Conservation (phyloP, 2,888 invertebrate species). For the Drosophila mayaguana region DNA sequence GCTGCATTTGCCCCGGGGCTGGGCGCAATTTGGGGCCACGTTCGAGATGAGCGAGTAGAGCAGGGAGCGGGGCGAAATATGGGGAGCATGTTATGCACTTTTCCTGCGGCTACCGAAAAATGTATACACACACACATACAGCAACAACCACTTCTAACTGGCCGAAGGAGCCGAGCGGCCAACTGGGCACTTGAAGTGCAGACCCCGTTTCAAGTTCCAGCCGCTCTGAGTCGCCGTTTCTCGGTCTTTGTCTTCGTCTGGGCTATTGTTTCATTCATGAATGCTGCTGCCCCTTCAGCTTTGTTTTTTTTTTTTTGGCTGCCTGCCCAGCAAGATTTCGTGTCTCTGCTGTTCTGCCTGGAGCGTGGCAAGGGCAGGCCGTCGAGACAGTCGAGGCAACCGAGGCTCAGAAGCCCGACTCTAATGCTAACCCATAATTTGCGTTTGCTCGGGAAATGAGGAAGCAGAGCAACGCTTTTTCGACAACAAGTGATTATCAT, state of each 20-base stretch:
- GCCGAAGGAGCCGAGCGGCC: conserved; percentile 55
- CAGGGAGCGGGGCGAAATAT: conserved; percentile 11
- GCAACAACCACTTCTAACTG: conserved; percentile 63
- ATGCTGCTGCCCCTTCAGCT: conserved; percentile 41
- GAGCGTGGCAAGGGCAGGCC: conserved; percentile 26
- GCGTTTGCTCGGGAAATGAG: conserved; percentile 53
- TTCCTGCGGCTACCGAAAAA: conserved; percentile 79
- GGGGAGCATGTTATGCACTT: conserved; percentile 68
- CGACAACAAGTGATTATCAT: conserved; percentile 48
- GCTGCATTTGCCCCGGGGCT: conserved; percentile 30
- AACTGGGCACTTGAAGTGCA: conserved; percentile 69
- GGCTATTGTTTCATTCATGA: conserved; percentile 79
- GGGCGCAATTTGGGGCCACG: conserved; percentile 45
- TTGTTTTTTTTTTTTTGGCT: conserved; percentile 56
- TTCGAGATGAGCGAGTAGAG: conserved; percentile 8
- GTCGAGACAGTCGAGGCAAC: neutral
- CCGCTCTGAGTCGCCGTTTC: neutral
- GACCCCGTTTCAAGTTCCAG: conserved; percentile 6
- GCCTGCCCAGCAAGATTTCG: conserved; percentile 48
- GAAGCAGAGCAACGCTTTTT: conserved; percentile 46
- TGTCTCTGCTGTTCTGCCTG: conserved; percentile 50
- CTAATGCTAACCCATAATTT: conserved; percentile 73
- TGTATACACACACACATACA: conserved; percentile 28
- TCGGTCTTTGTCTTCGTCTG: conserved; percentile 33
- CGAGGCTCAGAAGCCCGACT: conserved; percentile 9